Percentiles rank a stretch among this genome's conserved stretches.
Evolutionary conservation across 2,888 invertebrate genomes (phyloP).

Genomic region (Ochropleura plecta): DNA sequence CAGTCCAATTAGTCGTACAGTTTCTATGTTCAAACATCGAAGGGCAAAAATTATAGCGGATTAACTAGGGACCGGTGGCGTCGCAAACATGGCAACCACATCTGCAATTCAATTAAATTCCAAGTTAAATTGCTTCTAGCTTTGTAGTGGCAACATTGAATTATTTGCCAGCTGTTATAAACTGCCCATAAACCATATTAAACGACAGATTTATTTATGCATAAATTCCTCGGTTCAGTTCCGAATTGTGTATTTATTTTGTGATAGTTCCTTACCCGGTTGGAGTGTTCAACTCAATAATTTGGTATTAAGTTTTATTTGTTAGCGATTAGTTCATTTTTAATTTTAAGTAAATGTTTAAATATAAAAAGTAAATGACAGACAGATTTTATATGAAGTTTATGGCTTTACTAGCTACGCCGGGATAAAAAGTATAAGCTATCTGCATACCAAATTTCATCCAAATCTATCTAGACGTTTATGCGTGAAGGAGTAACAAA

Average conservation of each 20-base stretch:
- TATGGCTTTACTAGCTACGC: no score
- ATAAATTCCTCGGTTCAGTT: conserved; percentile 69
- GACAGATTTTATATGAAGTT: background rate
- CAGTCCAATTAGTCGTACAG: conserved; percentile 46
- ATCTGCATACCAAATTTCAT: no score
- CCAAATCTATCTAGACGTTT: no score
- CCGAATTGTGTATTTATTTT: conserved; percentile 61
- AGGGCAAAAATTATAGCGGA: conserved; percentile 63
- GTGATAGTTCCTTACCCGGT: conserved; percentile 50
- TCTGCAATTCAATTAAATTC: conserved; percentile 83
- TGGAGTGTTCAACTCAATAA: conserved; percentile 35
- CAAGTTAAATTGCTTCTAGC: conserved; percentile 79
- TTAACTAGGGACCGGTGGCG: conserved; percentile 58
- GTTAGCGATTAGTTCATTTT: conserved; percentile 3
- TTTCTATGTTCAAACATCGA: conserved; percentile 52
- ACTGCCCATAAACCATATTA: conserved; percentile 81
- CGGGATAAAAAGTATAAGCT: no score
- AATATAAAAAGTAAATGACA: background rate
- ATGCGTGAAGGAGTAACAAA: no score
- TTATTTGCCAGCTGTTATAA: conserved; percentile 82
- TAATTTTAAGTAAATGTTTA: background rate
- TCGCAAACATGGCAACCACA: conserved; percentile 71
- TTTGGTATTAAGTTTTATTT: conserved; percentile 27
- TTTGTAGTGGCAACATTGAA: conserved; percentile 77
- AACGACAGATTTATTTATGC: conserved; percentile 78